Evolutionary conservation across 2,888 invertebrate genomes (phyloP), one percentile per base, ranked within the genome.

Genomic region (Calameuta filiformis): DNA sequence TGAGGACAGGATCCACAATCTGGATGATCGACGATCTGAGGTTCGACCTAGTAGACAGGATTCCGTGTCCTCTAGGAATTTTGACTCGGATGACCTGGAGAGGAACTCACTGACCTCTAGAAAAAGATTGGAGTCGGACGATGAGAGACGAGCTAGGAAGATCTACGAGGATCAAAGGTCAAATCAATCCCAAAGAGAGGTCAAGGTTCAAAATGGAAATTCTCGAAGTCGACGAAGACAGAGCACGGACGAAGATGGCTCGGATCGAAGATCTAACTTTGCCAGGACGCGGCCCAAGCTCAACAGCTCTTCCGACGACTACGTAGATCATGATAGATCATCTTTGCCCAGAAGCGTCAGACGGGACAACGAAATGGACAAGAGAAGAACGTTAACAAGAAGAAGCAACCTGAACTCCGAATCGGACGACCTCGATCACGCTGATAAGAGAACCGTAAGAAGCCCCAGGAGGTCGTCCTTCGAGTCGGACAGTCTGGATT

Each of bases 301-400:
- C 23, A 88, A 89, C 37, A 91, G 90, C 76, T 90, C 90, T 4
- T 90, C 91, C 4, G 91, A 91, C 68, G 90, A 90, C 79, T 87
- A 87, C 78, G 81, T 83, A 69, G 88, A 87, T 35, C 73, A 68
- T 2, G 79, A 81, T 1, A 75, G 78, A 68, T 30, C 69, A 75
- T 12, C 78, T 75, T 0, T 76, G 73, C 30, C 79, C 81, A 75
- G 79, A 68, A 75, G 12, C 68, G 77, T 34, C 68, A 35, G 79
- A 34, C 68, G 40, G 69, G 79, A 81, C 73, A 75, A 80, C 68
- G 37, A 34, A 15, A 30, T 77, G 4, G 76, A 74, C 3, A 79
- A 75, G 40, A 83, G 83, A 68, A 79, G 81, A 11, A 76, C 85
- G 1, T 82, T 84, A 0, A 69, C 79, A 23, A 83, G 81, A 23